Conservation (phyloP, 2,797 vertebrate genomes). For the Morelia viridis region DNA sequence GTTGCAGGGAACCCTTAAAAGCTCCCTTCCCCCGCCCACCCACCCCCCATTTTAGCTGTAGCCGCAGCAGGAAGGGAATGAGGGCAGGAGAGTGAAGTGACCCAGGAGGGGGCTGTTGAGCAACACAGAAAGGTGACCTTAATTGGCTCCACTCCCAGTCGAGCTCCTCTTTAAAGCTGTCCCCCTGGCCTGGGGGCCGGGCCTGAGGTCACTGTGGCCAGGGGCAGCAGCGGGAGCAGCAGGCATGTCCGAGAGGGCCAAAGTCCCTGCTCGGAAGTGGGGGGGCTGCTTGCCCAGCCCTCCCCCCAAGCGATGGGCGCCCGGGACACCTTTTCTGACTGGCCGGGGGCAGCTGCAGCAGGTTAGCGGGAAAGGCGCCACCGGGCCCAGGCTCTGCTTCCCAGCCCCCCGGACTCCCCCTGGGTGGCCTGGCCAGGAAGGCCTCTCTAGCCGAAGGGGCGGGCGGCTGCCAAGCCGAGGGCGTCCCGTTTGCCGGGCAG, state of each 20-base stretch:
- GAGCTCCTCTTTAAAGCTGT: too few relatives aligned
- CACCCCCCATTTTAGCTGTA: conserved; percentile 86
- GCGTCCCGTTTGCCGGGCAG: not conserved
- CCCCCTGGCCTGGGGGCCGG: not conserved
- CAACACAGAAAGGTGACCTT: conserved; percentile 98
- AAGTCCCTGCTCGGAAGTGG: not conserved
- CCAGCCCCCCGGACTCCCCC: not conserved
- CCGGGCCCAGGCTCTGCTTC: too few relatives aligned
- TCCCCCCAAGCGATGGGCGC: not conserved
- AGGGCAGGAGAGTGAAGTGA: conserved; percentile 83
- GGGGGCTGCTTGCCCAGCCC: not conserved
- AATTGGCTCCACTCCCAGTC: conserved; percentile 87
- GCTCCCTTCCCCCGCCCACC: conserved; percentile 79
- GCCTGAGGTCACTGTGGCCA: not conserved
- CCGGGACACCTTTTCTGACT: not conserved
- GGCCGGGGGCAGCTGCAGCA: not conserved
- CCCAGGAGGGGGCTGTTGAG: conserved; percentile 91
- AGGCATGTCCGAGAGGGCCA: not conserved
- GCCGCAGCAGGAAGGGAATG: conserved; percentile 85
- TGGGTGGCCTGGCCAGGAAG: too few relatives aligned
- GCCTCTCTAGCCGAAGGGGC: too few relatives aligned
- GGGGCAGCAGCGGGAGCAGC: too few relatives aligned
- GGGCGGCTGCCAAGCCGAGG: not conserved
- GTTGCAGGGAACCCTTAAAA: conserved; percentile 89
- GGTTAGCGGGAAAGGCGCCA: not conserved